A percentile compares a stretch with the other conserved stretches of the same genome.
These are phyloP conservation scores for Formica aserva DNA, from an alignment of 2,888 invertebrate species.

Conservation along the genomic window DNA sequence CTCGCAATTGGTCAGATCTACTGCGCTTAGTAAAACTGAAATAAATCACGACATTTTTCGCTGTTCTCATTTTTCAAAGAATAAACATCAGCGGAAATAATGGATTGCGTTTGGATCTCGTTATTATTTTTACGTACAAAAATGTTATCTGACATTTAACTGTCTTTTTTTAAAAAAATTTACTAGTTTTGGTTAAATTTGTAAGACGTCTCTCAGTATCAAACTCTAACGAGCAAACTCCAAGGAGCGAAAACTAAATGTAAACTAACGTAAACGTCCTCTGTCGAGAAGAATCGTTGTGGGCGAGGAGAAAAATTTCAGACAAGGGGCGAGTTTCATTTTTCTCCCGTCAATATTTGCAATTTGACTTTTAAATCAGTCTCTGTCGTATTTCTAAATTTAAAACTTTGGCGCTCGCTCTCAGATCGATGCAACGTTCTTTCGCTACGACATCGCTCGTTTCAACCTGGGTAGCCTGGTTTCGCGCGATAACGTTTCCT, in stretches of 20 bases:
- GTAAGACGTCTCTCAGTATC: neutral
- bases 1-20: slow-evolving; percentile 5
- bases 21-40: neutral
- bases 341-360: neutral
- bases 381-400: slow-evolving; percentile 2
- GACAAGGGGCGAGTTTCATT: neutral
- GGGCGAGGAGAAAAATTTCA: neutral
- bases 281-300: neutral
- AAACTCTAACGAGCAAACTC: neutral
- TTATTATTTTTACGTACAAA: neutral
- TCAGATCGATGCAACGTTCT: neutral
- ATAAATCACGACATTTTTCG: neutral
- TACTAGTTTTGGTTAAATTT: neutral
- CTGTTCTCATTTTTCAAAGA: neutral
- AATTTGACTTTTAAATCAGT: neutral
- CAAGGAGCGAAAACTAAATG: neutral
- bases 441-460: neutral
- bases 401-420: neutral
- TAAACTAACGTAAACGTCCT: neutral
- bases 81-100: neutral
- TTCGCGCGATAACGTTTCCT: slow-evolving; percentile 46
- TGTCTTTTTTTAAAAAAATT: neutral
- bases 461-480: slow-evolving; percentile 6
- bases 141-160: neutral
- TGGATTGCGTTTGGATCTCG: neutral